phyloP scores from a whole-genome alignment of 2,797 vertebrate genomes.

The Gymnothorax javanicus region DNA sequence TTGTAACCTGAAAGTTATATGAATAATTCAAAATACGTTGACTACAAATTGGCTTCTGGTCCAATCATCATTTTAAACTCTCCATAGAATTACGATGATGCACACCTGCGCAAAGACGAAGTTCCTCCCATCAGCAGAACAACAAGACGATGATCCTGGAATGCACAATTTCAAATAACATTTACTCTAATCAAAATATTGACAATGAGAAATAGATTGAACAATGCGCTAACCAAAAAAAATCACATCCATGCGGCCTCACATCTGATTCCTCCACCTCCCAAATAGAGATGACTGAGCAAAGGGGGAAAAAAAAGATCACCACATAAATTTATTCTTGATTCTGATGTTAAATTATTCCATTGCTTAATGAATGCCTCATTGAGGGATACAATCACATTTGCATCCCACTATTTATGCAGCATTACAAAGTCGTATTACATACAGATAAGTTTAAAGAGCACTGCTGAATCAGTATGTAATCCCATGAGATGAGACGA shows the following conservation, averaged over 20 bases:
- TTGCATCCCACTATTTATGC: background rate
- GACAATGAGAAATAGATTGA: background rate
- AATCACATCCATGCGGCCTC: background rate
- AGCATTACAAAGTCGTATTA: background rate
- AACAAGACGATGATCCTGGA: background rate
- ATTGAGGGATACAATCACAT: background rate
- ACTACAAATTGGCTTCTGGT: background rate
- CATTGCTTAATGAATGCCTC: background rate
- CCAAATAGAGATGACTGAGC: background rate
- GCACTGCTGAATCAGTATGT: background rate
- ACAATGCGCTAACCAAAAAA: background rate
- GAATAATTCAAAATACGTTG: background rate
- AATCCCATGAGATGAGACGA: background rate
- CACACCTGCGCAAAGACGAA: background rate
- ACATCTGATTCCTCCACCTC: background rate
- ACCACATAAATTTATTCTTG: background rate
- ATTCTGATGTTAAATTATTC: background rate
- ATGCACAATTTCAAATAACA: background rate
- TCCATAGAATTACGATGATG: background rate
- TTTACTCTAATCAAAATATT: background rate
- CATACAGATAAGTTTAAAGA: background rate
- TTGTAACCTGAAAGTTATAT: background rate
- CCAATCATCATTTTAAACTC: background rate
- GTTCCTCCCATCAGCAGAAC: background rate
- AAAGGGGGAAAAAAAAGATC: background rate